Base-by-base conservation (phyloP, 2,888 invertebrate species). In the Serripes groenlandicus region DNA sequence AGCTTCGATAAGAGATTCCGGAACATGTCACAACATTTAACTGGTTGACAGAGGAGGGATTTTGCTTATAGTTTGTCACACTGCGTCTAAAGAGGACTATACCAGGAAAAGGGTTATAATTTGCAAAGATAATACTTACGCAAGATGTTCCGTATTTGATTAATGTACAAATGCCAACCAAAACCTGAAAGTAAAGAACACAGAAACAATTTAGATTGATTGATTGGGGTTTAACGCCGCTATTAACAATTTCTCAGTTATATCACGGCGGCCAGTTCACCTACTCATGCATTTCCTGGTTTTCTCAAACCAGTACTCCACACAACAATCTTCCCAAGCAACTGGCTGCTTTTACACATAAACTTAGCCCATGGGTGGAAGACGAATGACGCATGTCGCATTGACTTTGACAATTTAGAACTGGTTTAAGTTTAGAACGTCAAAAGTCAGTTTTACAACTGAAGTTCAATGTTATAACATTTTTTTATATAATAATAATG, bases 151-250 rank as follows among this genome's bases (percentile, higher is more conserved):
- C 66, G 42, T 66, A 66, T 30, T 66, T 66, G 2, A 66, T 66
- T 28, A 66, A 66, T 3, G 66, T 66, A 42, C 66, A 66, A 26
- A 66, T 11, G 3, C 66, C 37, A 2, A 42, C 66, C 35, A 66
- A 42, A 28, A 66, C 66, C 66, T 66, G 66, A 42, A 66, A 66
- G 11, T n/a, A n/a, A n/a, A n/a, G n/a, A n/a, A n/a, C n/a, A n/a
- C n/a, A n/a, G n/a, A n/a, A n/a, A n/a, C n/a, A n/a, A n/a, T n/a
- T n/a, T n/a, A n/a, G 42, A 42, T 42, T 42, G 7, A 42, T 42
- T 42, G 42, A 11, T 11, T 15, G 42, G 42, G 7, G 42, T 42
- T 42, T 42, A 42, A 42, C 42, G 42, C 42, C 42, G 15, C 15
- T 42, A 11, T 42, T 15, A 42, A 42, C 42, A 42, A 11, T 42